Base-by-base conservation (phyloP, 1,140 invertebrate species). In the Chionoecetes opilio region DNA sequence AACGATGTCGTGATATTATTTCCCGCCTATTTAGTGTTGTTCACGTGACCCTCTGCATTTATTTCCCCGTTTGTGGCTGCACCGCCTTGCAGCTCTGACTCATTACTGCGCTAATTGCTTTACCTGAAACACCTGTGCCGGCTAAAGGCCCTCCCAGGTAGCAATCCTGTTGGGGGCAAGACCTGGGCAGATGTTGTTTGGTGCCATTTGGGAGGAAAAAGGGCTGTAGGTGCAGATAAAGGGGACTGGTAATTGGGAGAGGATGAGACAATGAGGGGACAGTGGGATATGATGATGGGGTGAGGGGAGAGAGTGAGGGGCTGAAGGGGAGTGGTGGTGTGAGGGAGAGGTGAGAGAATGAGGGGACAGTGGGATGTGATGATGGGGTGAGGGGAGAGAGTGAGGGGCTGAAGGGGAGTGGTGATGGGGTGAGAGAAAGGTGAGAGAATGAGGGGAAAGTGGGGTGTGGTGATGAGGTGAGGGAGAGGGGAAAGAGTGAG, bases 51-150 rank as follows among this genome's bases (percentile, higher is more conserved):
- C 63, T n/a, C n/a, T n/a, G 63, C 63, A n/a, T 75, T 75, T 75
- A 75, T 75, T 75, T 21, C 63, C 8, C 63, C n/a, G 21, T n/a
- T 26, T n/a, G 63, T n/a, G n/a, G 63, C 63, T n/a, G 26, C n/a
- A 75, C 63, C 63, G 0, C 63, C 63, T 75, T 26, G 11, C 21
- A 17, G 11, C 0, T 17, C 63, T n/a, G n/a, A 75, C 63, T 75
- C 63, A 75, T 75, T 75, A 75, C 63, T 75, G 21, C 63, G 63
- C n/a, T 75, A 75, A 75, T 75, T 75, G 63, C 63, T 75, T 75
- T 75, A 75, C 63, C 63, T 75, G 63, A 17, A 75, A 75, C 63
- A 75, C 63, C 63, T 75, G 63, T 8, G 63, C 63, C 63, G 63
- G 63, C 63, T n/a, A 75, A 26, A 75, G 63, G 63, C 63, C n/a